These are phyloP conservation scores for Oreochromis spilurus DNA, from an alignment of 2,113 vertebrate genomes.

Conservation along the genomic window DNA sequence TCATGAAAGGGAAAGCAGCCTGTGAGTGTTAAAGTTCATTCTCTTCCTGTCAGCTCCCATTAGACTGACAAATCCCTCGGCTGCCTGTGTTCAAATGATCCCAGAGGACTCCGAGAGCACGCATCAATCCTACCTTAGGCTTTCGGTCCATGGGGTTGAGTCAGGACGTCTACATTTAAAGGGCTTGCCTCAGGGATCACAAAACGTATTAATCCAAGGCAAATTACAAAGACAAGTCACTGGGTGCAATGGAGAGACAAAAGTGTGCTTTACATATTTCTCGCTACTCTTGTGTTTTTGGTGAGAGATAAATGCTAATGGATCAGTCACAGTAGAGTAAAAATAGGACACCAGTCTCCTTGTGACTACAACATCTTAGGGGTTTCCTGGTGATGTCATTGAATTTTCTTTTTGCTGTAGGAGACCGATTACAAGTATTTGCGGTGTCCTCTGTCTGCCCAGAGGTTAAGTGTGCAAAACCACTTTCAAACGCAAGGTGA, in stretches of 20 bases:
- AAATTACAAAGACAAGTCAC: not conserved
- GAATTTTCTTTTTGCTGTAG: not conserved
- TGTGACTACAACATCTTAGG: not conserved
- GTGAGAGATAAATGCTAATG: not conserved
- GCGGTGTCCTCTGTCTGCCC: not conserved
- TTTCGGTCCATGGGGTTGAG: not conserved
- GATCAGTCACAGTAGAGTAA: not conserved
- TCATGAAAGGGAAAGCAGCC: slow-evolving; percentile 58
- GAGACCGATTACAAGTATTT: not conserved
- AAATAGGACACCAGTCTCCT: not conserved
- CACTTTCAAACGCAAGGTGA: not conserved
- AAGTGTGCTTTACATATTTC: not conserved
- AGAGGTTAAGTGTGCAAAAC: not conserved
- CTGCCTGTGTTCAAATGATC: not conserved
- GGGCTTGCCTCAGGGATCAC: not conserved
- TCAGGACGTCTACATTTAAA: not conserved
- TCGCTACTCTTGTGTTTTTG: not conserved
- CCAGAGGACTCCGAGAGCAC: not conserved
- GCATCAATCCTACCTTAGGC: slow-evolving; percentile 9
- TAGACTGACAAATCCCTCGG: slow-evolving; percentile 47
- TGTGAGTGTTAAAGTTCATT: slow-evolving; percentile 47
- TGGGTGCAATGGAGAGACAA: not conserved
- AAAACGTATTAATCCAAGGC: not conserved
- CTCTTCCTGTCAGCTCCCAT: slow-evolving; percentile 37
- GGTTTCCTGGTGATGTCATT: not conserved